Base-by-base conservation (phyloP, 2,113 vertebrate species). In the Hypomesus transpacificus region DNA sequence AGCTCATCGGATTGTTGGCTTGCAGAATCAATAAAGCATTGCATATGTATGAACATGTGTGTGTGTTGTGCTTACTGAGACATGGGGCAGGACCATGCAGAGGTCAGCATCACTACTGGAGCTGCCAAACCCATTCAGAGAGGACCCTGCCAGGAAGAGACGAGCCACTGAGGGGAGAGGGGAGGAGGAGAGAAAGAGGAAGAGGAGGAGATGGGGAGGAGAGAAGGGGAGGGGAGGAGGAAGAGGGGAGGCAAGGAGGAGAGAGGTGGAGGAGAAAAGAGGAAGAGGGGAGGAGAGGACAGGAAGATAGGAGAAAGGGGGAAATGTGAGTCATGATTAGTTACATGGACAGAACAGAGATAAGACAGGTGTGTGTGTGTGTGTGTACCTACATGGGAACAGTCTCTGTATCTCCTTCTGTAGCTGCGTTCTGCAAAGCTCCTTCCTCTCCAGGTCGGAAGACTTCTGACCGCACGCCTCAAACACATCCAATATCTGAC, bases 41-140 rank as follows among this genome's bases (percentile, higher is more conserved):
- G 31, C 7, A 34, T 34, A 34, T 7, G 7, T 34, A 34, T 34
- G 31, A 34, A 34, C 31, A 26, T 26, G 24, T 26, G 24, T 26
- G 24, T 26, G 31, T 34, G 31, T 34, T 6, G 31, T 34, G 31
- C 31, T 34, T 34, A 34, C 97, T 65, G 89, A 89, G 68, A 89
- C 91, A 51, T 91, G 92, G 82, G 93, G 92, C 81, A 96, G 28
- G 76, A 98, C 92, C 2, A 98, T 88, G 83, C 97, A 98, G 78
- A 99, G 88, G 76, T 99, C 97, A 74, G 94, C 96, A 84, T 99
- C 97, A 81, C 97, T 99, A 85, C 75, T 95, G 58, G 92, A 91
- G 79, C 92, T 94, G 67, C 94, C 96, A 90, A 99, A 94, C 21
- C 95, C 97, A 82, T 94, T 98, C 80, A 99, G 89, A 17, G 96